Conservation (phyloP, 1,140 invertebrate genomes). For the Cotesia typhae region DNA sequence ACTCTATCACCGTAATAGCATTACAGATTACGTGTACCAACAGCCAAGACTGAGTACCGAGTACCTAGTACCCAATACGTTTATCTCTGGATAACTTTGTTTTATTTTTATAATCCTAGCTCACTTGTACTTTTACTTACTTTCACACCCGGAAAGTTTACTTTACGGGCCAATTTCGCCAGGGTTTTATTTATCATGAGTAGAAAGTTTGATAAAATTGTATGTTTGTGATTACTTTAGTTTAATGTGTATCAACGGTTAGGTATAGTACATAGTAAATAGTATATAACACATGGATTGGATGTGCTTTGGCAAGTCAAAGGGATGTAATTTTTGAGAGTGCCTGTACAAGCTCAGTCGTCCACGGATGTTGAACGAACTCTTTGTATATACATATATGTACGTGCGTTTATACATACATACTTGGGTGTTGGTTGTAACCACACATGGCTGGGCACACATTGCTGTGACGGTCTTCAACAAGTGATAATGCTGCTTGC, state of each 20-base stretch:
- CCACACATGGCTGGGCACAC: constrained; percentile 17
- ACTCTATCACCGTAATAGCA: too few species aligned
- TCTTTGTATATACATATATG: constrained; percentile 13
- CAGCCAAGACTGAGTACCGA: too few species aligned
- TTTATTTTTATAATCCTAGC: too few species aligned
- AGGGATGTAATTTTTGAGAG: constrained; percentile 25
- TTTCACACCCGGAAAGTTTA: constrained; percentile 1
- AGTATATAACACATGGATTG: background rate
- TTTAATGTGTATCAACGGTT: background rate
- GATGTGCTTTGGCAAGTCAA: background rate
- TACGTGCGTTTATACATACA: background rate
- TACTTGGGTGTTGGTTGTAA: background rate
- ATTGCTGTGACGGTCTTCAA: constrained; percentile 47
- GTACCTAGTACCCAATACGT: too few species aligned
- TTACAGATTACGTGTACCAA: too few species aligned
- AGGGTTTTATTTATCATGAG: background rate
- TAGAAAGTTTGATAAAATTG: constrained; percentile 4
- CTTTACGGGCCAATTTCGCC: background rate
- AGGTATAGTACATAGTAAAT: background rate
- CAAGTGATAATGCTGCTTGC: constrained; percentile 51
- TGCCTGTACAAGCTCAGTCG: constrained; percentile 33
- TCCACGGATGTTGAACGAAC: constrained; percentile 32
- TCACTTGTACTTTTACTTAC: background rate
- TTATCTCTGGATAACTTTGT: too few species aligned
- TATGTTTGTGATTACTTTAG: background rate